Evolutionary conservation across 1,140 invertebrate genomes (phyloP), one percentile per base, ranked within the genome.

Genomic region (Leptinotarsa lineolata): DNA sequence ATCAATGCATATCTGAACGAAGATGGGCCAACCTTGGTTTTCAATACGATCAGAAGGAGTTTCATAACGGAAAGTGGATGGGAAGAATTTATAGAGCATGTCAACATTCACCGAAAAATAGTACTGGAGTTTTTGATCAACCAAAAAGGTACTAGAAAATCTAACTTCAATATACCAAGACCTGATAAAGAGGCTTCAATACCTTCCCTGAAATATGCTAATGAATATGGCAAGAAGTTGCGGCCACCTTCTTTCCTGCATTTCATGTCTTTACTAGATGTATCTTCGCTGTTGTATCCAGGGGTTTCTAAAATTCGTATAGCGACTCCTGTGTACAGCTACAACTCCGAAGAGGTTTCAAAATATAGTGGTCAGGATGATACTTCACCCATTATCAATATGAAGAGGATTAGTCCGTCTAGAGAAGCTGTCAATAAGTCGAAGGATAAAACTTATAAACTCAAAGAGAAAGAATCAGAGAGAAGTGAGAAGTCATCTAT

Each of bases 261-360:
- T 70, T 73, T 81, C 18, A 81, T 81, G 80, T 75, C 79, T n/a
- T 24, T 80, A 11, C 64, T 80, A 3, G 77, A 81, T 75, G 65
- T 81, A 60, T 73, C 75, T 3, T n/a, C 74, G 4, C 58, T 81
- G 16, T 61, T 81, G 18, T 81, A 81, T 78, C 81, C 80, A n/a
- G 81, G 80, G 76, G 80, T 77, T 22, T 74, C 72, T 6, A 81
- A 69, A 75, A 60, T 76, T 16, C 70, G 79, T 21, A 48, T 81
- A 8, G 81, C 78, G 18, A 71, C 72, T 72, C 80, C 76, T 20
- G 21, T 82, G 20, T 72, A 64, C 13, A 82, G 81, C n/a, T 82
- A 77, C 69, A 79, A 75, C 16, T 68, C 74, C 30, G 58, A 76
- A 21, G 80, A 83, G 76, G 76, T 79, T 69, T 60, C 72, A 0